phyloP scores from a whole-genome alignment of 2,113 vertebrate genomes.

The Chauna torquata region DNA sequence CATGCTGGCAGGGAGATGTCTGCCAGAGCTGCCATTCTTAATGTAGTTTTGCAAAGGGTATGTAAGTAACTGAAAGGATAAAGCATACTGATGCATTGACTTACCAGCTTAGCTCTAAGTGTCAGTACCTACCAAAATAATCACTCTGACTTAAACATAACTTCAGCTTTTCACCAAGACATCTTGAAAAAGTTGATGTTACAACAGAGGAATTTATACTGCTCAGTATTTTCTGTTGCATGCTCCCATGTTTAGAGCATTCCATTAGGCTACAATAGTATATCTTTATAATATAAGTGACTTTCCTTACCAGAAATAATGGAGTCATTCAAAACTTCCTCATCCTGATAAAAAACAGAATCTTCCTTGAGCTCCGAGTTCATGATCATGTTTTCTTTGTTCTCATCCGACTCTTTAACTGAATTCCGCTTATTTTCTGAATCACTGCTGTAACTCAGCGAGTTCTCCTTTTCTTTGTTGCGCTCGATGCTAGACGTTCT shows the following conservation, averaged over 20 bases:
- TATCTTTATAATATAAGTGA: background rate
- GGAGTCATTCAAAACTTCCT: conserved; percentile 91
- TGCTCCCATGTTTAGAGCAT: background rate
- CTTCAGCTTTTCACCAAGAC: background rate
- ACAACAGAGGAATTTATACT: background rate
- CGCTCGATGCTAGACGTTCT: conserved; percentile 85
- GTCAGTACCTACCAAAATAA: background rate
- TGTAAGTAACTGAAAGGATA: background rate
- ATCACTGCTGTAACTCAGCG: conserved; percentile 59
- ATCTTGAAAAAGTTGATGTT: background rate
- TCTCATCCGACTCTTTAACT: conserved; percentile 86
- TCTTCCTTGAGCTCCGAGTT: conserved; percentile 83
- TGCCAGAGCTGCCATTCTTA: background rate
- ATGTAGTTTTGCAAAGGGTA: background rate
- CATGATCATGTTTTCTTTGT: conserved; percentile 93
- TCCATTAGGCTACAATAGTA: accelerated
- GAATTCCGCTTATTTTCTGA: conserved; percentile 75
- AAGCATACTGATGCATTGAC: background rate
- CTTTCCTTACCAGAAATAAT: conserved; percentile 91
- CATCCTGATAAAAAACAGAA: conserved; percentile 81
- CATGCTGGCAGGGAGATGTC: background rate
- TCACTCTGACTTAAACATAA: background rate
- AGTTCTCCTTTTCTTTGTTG: conserved; percentile 75
- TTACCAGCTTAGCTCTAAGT: background rate
- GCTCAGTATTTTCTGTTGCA: background rate